Conservation (phyloP, 2,113 vertebrate species). For the Nettapus auritus region DNA sequence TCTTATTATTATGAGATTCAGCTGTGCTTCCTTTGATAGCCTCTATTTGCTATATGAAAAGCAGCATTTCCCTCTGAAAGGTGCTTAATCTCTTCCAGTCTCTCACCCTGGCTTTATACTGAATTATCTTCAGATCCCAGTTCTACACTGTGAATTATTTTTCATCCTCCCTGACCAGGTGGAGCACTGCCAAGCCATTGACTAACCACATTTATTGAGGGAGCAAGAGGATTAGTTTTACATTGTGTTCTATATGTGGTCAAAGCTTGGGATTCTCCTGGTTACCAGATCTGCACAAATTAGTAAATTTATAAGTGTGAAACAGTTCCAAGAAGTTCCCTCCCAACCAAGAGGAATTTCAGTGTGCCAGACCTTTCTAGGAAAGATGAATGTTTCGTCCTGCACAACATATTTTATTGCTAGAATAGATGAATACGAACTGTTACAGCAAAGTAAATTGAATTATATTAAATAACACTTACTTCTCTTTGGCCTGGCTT, state of each 20-base stretch:
- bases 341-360: not conserved
- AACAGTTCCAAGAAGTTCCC: not conserved
- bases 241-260: not conserved
- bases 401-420: not conserved
- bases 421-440: not conserved
- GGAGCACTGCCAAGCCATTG: not conserved
- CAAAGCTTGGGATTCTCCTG: not conserved
- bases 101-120: not conserved
- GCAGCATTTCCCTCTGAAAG: constrained; percentile 18
- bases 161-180: not conserved
- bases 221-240: not conserved
- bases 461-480: not conserved
- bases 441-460: not conserved
- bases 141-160: not conserved
- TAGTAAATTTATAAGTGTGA: not conserved
- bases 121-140: not conserved
- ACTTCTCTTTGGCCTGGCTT: not conserved
- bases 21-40: not conserved
- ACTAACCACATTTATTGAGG: not conserved
- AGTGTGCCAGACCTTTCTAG: not conserved
- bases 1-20: not conserved
- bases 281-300: not conserved
- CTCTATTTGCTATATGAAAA: not conserved
- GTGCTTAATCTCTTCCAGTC: not conserved
- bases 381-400: not conserved